Evolutionary conservation across 2,797 vertebrate genomes (phyloP).

Genomic region (Ctenopoma multispine): DNA sequence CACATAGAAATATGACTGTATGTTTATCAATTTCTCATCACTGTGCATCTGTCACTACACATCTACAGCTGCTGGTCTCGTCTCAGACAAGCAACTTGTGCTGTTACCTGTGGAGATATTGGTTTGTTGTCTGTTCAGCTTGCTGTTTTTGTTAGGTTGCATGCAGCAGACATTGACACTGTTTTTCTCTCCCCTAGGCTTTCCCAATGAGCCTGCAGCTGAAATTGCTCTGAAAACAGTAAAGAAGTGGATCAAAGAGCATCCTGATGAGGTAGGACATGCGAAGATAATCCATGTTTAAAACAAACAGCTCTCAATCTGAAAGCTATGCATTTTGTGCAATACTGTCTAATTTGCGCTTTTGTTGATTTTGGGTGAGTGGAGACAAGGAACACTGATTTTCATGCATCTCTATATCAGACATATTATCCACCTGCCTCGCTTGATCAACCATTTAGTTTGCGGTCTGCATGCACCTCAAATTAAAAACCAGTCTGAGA

Average conservation of each 20-base stretch:
- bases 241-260: slow-evolving; percentile 92
- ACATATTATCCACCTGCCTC: slow-evolving; percentile 63
- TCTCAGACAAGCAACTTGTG: slow-evolving; percentile 51
- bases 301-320: slow-evolving; percentile 27
- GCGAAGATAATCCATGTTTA: slow-evolving; percentile 68
- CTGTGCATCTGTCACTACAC: slow-evolving; percentile 53
- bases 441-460: slow-evolving; percentile 62
- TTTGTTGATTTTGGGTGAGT: slow-evolving; percentile 33
- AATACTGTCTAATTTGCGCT: slow-evolving; percentile 13
- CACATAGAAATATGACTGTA: slow-evolving; percentile 23
- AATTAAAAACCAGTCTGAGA: slow-evolving; percentile 81
- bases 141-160: slow-evolving; percentile 51
- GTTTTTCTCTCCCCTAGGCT: slow-evolving; percentile 83
- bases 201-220: slow-evolving; percentile 96
- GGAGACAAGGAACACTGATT: slow-evolving; percentile 50
- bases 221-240: slow-evolving; percentile 91
- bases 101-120: slow-evolving; percentile 59
- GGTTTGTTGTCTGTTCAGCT: slow-evolving; percentile 37
- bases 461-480: slow-evolving; percentile 71
- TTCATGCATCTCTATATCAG: slow-evolving; percentile 33
- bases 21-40: slow-evolving; percentile 34
- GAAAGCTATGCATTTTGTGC: slow-evolving; percentile 16
- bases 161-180: slow-evolving; percentile 57
- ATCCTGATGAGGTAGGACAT: slow-evolving; percentile 91
- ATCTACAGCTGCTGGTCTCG: slow-evolving; percentile 55